Conservation (phyloP, 2,888 invertebrate species). For the Spialia ferax region DNA sequence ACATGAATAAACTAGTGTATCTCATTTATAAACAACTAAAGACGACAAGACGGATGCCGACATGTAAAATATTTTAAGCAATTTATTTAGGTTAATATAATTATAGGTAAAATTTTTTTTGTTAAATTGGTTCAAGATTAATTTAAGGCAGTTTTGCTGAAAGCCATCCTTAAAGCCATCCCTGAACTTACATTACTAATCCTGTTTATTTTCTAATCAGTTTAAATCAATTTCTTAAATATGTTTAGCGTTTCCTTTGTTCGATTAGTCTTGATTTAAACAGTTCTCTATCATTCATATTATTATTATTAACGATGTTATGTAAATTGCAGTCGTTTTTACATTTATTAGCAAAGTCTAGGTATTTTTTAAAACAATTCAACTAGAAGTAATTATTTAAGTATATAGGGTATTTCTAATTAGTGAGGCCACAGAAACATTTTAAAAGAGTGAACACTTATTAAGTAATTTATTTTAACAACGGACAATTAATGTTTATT, state of each 20-base stretch:
- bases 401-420: constrained; percentile 2
- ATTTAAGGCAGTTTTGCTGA: no score
- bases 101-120: no score
- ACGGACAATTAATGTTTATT: constrained; percentile 61
- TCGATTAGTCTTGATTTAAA: neutral
- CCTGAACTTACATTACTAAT: no score
- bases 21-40: neutral
- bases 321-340: constrained; percentile 28
- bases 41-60: no score
- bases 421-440: constrained; percentile 28
- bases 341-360: constrained; percentile 12
- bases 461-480: constrained; percentile 58
- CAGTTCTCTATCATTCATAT: constrained; percentile 4
- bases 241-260: neutral
- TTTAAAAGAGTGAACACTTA: constrained; percentile 63
- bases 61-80: no score
- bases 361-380: neutral
- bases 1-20: no score
- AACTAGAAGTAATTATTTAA: neutral
- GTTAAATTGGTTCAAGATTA: no score
- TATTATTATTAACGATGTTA: constrained; percentile 16
- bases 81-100: no score
- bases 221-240: no score
- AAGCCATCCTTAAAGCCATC: no score
- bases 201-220: no score